Base-by-base conservation (phyloP, 1,140 invertebrate species). In the Drosophila malerkotliana region DNA sequence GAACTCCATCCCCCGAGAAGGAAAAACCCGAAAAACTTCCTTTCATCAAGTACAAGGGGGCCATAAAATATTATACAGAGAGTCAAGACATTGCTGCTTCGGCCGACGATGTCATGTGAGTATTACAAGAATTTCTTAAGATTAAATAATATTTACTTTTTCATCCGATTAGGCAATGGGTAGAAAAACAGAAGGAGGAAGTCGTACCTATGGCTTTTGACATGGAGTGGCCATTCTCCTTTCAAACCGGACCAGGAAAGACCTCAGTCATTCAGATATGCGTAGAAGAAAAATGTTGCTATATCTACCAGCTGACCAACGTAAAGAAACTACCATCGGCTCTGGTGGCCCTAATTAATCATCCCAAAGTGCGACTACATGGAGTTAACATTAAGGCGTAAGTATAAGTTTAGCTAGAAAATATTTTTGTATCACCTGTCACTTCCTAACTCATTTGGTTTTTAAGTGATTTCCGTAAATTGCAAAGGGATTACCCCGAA, bases 311-410 rank as follows among this genome's bases (percentile, higher is more conserved):
- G 67, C 72, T 95, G 21, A 93, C 92, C 63, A 83, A 92, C 14
- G 47, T 94, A 0, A 92, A 92, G 72, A 94, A 93, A 68, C 76
- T 95, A 14, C 94, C 94, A 4, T 92, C 92, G 60, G 91, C 92
- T 52, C 91, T 95, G 60, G 79, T 92, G 24, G 72, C 92, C 9
- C 84, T 95, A 10, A 87, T 95, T 8, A 92, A 91, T 41, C 94
- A 95, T 92, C 90, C 93, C 8, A 94, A 94, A 88, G 93, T 95
- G 5, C 92, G 92, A 52, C 80, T 95, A 24, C 93, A 94, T 80
- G 94, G 94, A 37, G 93, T 95, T 14, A 95, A 94, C 83, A 94
- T 95, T 44, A 94, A 94, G 90, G 94, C 94, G 94, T 95, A 87
- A 92, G 56, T 72, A 1, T 6, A 9, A 9, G 0, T 0, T n/a